These are phyloP conservation scores for Eristalinus aeneus DNA, from an alignment of 2,888 invertebrate genomes.

Conservation along the genomic window DNA sequence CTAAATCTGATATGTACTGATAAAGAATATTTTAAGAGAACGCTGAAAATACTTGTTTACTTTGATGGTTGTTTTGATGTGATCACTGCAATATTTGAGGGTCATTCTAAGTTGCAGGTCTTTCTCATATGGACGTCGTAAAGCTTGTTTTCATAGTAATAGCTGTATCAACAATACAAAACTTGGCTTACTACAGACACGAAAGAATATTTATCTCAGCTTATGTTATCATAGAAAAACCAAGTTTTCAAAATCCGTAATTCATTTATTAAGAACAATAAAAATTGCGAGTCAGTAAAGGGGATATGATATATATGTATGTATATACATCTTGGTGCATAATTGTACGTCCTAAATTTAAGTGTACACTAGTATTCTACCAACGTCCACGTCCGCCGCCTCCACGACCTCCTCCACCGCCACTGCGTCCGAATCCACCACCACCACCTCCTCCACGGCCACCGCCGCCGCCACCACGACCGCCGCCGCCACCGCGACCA, in stretches of 20 bases:
- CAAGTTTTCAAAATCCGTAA: background rate
- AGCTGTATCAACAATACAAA: no score
- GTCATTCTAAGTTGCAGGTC: no score
- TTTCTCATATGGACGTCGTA: no score
- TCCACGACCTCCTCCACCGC: conserved; percentile 60
- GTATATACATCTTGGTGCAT: conserved; percentile 19
- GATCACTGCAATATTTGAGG: no score
- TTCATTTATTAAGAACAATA: conserved; percentile 24
- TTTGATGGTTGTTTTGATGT: background rate
- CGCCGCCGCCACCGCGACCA: conserved; percentile 43
- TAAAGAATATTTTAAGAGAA: background rate
- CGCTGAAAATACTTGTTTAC: background rate
- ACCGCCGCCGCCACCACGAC: conserved; percentile 58
- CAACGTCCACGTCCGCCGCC: conserved; percentile 37
- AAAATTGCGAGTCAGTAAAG: conserved; percentile 25
- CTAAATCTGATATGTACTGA: background rate
- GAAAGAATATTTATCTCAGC: no score
- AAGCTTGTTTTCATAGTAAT: no score
- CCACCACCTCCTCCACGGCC: conserved; percentile 53
- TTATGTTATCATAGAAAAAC: background rate
- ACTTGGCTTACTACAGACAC: no score
- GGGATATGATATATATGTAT: conserved; percentile 9
- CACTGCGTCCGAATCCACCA: conserved; percentile 58
- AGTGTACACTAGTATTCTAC: conserved; percentile 20
- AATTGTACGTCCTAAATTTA: conserved; percentile 1